Conservation (phyloP, 2,113 vertebrate genomes). For the human (Homo sapiens) region DNA sequence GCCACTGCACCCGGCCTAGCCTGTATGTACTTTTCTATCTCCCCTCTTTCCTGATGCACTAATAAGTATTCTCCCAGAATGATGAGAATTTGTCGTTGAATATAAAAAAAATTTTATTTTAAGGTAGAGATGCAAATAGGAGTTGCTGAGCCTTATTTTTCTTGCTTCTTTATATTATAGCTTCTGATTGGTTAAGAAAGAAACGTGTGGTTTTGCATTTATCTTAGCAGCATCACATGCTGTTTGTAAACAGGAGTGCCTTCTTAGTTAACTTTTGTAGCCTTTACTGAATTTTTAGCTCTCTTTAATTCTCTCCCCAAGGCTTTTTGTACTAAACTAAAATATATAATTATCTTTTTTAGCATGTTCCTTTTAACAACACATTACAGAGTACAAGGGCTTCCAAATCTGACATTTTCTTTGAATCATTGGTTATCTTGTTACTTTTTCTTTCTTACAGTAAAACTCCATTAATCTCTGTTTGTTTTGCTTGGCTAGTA, state of each 20-base stretch:
- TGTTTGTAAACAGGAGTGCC: not conserved
- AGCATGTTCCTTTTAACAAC: constrained; percentile 35
- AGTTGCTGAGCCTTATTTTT: not conserved
- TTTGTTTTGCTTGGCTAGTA: constrained; percentile 37
- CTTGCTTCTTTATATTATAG: constrained; percentile 4
- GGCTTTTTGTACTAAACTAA: constrained; percentile 26
- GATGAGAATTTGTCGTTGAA: not conserved
- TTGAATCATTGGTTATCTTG: constrained; percentile 38
- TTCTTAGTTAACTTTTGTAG: constrained; percentile 18
- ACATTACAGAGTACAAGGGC: not conserved
- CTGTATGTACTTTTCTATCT: not conserved
- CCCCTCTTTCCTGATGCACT: not conserved
- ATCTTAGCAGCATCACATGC: not conserved
- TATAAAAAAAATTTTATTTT: constrained; percentile 34
- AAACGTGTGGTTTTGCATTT: not conserved
- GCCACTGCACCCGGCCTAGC: too few relatives aligned
- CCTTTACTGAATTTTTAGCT: constrained; percentile 48
- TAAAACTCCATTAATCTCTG: constrained; percentile 49
- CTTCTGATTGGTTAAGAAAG: constrained; percentile 17
- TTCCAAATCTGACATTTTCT: constrained; percentile 34
- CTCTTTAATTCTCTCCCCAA: constrained; percentile 23
- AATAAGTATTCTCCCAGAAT: not conserved
- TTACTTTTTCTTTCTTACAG: not conserved
- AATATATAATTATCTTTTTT: constrained; percentile 45
- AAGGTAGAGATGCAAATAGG: constrained; percentile 12